These are phyloP conservation scores for Orius insidiosus DNA, from an alignment of 1,140 invertebrate species.

Conservation along the genomic window DNA sequence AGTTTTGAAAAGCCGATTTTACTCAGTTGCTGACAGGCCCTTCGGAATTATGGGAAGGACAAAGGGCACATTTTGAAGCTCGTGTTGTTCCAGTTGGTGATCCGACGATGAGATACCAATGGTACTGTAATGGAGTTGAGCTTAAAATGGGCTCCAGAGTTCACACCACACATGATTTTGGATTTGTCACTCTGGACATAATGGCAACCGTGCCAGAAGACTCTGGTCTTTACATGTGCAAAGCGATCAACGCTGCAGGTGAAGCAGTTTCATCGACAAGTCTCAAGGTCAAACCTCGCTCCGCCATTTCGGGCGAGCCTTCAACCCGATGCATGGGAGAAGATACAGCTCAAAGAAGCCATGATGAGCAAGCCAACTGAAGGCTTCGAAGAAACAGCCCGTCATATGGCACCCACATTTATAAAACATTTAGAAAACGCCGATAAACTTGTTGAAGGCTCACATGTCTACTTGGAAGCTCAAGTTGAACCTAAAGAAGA, in stretches of 20 bases:
- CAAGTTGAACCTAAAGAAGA: conserved; percentile 84
- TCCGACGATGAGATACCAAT: conserved; percentile 73
- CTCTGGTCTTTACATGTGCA: conserved; percentile 83
- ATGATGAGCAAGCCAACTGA: conserved; percentile 74
- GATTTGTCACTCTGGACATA: conserved; percentile 84
- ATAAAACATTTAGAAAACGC: conserved; percentile 76
- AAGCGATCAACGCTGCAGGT: conserved; percentile 76
- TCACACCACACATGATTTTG: conserved; percentile 81
- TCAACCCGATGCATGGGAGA: conserved; percentile 74
- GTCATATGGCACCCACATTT: conserved; percentile 75
- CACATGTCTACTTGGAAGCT: conserved; percentile 84
- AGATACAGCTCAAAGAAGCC: conserved; percentile 74
- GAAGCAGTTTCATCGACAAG: conserved; percentile 80
- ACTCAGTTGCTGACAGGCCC: conserved; percentile 75
- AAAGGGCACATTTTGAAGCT: conserved; percentile 90
- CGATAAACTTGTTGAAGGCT: conserved; percentile 70
- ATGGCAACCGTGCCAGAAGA: conserved; percentile 74
- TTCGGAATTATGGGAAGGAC: conserved; percentile 82
- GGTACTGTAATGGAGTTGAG: conserved; percentile 87
- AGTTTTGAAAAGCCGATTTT: conserved; percentile 75
- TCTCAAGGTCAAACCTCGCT: conserved; percentile 63
- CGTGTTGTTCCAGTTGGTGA: conserved; percentile 91
- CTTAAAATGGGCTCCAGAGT: conserved; percentile 78
- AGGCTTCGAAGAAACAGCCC: conserved; percentile 62
- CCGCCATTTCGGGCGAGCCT: conserved; percentile 64